Percentiles rank a stretch among this genome's conserved stretches.
These are phyloP conservation scores for Dicerorhinus sumatrensis DNA, from an alignment of 2,113 vertebrate genomes.

Conservation along the genomic window DNA sequence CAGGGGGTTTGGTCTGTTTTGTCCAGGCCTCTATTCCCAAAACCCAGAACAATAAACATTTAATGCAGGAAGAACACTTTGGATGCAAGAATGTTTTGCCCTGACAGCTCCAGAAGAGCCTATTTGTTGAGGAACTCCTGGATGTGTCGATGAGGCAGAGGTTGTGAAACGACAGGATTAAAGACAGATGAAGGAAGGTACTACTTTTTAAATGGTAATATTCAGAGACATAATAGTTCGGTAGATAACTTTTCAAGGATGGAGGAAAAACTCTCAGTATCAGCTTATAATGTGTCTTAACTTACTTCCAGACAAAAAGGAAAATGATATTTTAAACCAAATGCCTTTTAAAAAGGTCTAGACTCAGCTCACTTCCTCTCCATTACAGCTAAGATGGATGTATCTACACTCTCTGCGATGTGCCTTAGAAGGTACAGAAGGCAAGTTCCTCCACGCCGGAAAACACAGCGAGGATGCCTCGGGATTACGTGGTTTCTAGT, in stretches of 20 bases:
- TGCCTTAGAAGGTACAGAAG: background rate
- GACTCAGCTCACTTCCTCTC: background rate
- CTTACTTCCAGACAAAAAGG: background rate
- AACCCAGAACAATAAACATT: background rate
- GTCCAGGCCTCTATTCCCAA: background rate
- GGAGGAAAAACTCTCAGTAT: background rate
- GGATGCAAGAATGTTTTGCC: background rate
- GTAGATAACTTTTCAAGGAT: background rate
- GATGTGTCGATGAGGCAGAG: background rate
- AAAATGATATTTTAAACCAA: conserved; percentile 52
- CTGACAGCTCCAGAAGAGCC: background rate
- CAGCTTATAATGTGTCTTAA: background rate
- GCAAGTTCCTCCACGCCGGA: background rate
- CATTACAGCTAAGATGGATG: background rate
- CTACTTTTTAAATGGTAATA: background rate
- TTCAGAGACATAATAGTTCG: background rate
- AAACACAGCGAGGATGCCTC: background rate
- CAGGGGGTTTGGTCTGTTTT: background rate
- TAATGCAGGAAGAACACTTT: background rate
- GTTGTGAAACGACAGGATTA: background rate
- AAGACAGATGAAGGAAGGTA: background rate
- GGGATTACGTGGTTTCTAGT: background rate
- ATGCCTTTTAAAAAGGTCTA: background rate
- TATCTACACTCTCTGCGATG: background rate
- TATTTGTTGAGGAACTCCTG: background rate